phyloP scores from a whole-genome alignment of 2,888 invertebrate species.

The Scaptomyza parva region DNA sequence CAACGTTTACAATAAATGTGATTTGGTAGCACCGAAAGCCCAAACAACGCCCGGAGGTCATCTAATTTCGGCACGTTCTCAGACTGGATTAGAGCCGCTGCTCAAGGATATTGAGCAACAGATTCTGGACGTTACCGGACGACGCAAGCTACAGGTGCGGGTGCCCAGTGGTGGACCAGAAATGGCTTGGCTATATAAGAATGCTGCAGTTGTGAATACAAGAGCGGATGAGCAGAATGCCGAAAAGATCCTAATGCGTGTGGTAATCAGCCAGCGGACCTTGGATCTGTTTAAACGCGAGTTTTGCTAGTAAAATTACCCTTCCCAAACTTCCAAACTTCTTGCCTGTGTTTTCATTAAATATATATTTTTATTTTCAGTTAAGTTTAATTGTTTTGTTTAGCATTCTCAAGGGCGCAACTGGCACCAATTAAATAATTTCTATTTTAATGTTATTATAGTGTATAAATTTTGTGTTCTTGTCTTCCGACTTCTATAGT shows the following conservation, averaged over 20 bases:
- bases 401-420: slow-evolving; percentile 51
- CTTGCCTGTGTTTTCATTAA: neutral
- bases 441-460: slow-evolving; percentile 46
- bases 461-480: slow-evolving; percentile 46
- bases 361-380: neutral
- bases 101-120: slow-evolving; percentile 81
- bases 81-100: slow-evolving; percentile 82
- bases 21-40: slow-evolving; percentile 82
- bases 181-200: slow-evolving; percentile 88
- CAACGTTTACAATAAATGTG: slow-evolving; percentile 91
- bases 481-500: slow-evolving; percentile 42
- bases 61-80: slow-evolving; percentile 86
- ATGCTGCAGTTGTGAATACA: slow-evolving; percentile 87
- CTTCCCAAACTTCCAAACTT: neutral
- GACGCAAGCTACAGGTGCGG: slow-evolving; percentile 86
- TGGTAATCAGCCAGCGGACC: slow-evolving; percentile 86
- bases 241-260: slow-evolving; percentile 86
- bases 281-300: slow-evolving; percentile 86
- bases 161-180: slow-evolving; percentile 87
- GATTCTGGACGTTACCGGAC: slow-evolving; percentile 86
- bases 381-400: slow-evolving; percentile 6
- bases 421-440: slow-evolving; percentile 49
- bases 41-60: slow-evolving; percentile 34
- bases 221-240: slow-evolving; percentile 85
- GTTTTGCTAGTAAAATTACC: slow-evolving; percentile 66